Evolutionary conservation across 2,797 vertebrate genomes (phyloP).

Genomic region (Muraenolepis orangiensis): DNA sequence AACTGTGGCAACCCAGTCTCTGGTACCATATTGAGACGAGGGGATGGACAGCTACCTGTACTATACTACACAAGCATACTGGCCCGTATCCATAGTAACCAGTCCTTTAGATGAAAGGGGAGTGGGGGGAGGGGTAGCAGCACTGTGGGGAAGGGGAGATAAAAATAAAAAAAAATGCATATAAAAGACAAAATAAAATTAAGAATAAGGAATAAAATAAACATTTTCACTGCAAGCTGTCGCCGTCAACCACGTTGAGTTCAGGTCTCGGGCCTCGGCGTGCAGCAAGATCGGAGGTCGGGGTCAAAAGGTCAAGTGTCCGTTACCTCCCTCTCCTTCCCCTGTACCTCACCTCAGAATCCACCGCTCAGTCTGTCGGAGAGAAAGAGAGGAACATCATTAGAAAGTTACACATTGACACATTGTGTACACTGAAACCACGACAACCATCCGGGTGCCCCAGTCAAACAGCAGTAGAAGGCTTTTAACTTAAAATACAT

Average conservation of each 20-base stretch:
- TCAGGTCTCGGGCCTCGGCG: background rate
- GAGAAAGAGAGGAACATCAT: background rate
- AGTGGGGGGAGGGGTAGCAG: background rate
- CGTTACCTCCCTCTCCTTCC: background rate
- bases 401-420: background rate
- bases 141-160: background rate
- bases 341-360: background rate
- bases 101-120: background rate
- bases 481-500: background rate
- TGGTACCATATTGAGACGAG: background rate
- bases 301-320: conserved; percentile 4
- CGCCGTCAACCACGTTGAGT: background rate
- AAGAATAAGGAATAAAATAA: background rate
- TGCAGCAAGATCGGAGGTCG: background rate
- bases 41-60: background rate
- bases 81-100: background rate
- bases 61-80: background rate
- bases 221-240: background rate
- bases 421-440: background rate
- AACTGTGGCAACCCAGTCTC: background rate
- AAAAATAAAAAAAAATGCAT: background rate
- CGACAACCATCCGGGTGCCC: background rate
- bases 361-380: background rate
- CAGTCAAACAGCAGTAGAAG: background rate
- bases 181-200: conserved; percentile 4